Conservation (phyloP, 2,797 vertebrate species). For the Coreius guichenoti region DNA sequence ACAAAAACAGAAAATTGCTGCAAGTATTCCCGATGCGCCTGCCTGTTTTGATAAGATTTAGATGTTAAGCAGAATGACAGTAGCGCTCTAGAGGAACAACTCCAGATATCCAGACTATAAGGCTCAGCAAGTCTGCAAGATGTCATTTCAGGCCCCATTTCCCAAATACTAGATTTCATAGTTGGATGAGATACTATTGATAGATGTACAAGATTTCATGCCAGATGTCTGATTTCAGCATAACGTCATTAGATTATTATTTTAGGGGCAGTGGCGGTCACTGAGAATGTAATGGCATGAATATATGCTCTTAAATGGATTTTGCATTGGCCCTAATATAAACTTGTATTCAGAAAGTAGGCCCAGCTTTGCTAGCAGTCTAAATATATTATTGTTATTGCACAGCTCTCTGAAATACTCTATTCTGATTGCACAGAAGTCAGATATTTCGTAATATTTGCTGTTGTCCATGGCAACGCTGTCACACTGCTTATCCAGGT, state of each 20-base stretch:
- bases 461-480: background rate
- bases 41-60: conserved; percentile 53
- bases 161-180: conserved; percentile 33
- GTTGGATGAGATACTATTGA: conserved; percentile 17
- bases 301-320: conserved; percentile 4
- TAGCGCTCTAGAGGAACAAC: conserved; percentile 19
- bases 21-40: conserved; percentile 43
- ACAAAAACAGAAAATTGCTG: conserved; percentile 60
- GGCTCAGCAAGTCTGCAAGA: conserved; percentile 12
- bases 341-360: conserved; percentile 4
- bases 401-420: background rate
- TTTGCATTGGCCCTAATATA: background rate
- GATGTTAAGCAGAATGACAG: conserved; percentile 48
- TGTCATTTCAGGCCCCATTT: conserved; percentile 33
- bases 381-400: background rate
- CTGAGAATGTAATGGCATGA: conserved; percentile 4
- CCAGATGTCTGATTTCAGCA: conserved; percentile 30
- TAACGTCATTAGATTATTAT: conserved; percentile 19
- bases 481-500: background rate
- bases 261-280: background rate
- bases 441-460: background rate
- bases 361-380: background rate
- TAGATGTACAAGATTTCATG: conserved; percentile 18
- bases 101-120: conserved; percentile 21
- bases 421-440: background rate